A percentile compares a stretch with the other conserved stretches of the same genome.
These are phyloP conservation scores for Cryptoblepharus egeriae DNA, from an alignment of 2,797 vertebrate species.

Conservation along the genomic window DNA sequence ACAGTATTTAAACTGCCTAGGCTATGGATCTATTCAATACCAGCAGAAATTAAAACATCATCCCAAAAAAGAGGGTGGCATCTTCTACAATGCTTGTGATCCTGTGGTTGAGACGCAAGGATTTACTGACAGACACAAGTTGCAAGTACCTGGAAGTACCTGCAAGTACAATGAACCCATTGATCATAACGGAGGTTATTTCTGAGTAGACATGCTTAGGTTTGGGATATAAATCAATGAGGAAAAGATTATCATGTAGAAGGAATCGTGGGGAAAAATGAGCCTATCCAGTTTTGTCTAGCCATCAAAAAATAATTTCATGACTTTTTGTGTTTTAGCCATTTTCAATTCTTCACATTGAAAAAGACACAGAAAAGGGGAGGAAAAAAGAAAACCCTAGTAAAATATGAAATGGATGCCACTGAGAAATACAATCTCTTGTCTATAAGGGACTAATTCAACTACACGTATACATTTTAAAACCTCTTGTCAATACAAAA, in stretches of 20 bases:
- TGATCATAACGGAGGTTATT: no score
- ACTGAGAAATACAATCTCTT: constrained; percentile 51
- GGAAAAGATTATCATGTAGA: not conserved
- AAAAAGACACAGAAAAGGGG: not conserved
- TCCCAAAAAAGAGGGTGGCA: not conserved
- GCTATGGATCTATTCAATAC: not conserved
- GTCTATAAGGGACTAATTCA: constrained; percentile 60
- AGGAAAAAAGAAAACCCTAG: not conserved
- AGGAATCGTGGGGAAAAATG: not conserved
- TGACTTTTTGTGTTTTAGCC: not conserved
- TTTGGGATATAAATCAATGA: not conserved
- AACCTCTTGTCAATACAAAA: constrained; percentile 44
- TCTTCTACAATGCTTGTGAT: not conserved
- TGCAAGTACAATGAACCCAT: no score
- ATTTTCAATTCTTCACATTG: not conserved
- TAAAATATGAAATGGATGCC: not conserved
- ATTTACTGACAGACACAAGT: not conserved
- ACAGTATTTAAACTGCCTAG: no score
- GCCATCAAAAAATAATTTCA: not conserved
- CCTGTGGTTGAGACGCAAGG: not conserved
- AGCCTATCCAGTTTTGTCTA: not conserved
- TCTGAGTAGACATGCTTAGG: no score
- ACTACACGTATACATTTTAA: constrained; percentile 50
- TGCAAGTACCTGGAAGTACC: no score
- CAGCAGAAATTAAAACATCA: not conserved